Base-by-base conservation (phyloP, 2,113 vertebrate species). In the Nematolebias whitei region DNA sequence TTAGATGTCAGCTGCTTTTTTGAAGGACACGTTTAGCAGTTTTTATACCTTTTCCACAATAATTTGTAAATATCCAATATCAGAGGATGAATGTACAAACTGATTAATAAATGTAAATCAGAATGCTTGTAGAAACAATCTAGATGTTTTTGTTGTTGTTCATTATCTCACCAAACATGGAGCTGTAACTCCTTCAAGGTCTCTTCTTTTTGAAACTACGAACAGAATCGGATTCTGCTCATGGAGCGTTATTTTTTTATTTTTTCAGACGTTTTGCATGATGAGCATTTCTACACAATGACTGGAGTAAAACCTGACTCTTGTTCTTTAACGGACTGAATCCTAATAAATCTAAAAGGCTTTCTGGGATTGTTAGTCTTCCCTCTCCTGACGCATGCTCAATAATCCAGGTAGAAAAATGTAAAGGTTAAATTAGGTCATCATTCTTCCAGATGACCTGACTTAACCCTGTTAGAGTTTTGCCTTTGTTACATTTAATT, bases 221-320 rank as follows among this genome's bases (percentile, higher is more conserved):
- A 35, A 5, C 9, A 10, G 5, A 41, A n/a, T 56, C 65, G 53
- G 43, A 35, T n/a, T 22, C 59, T 49, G 79, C 79, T 75, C 43
- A 55, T 24, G 13, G 56, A 49, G 61, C 70, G 50, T 44, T 60
- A 71, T 68, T 82, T 85, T 84, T 75, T 82, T 82, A 65, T 74
- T 82, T 79, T 58, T 69, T 60, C 78, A 80, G 71, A 1, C 2
- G 69, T 68, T 49, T 44, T 87, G 86, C 86, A 87, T 86, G 83
- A 74, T 74, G 81, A 87, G 77, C 79, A 24, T 59, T 49, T 52
- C 20, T 69, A 79, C 83, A 79, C 78, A 47, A 63, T 74, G 79
- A 85, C 76, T 73, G n/a, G 13, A 87, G 80, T 85, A 87, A 35
- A 70, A 73, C 85, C 75, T 85, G 74, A 85, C 84, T 90, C 86